A percentile compares a stretch with the other conserved stretches of the same genome.
phyloP scores from a whole-genome alignment of 2,113 vertebrate genomes.

The Spermophilus dauricus region DNA sequence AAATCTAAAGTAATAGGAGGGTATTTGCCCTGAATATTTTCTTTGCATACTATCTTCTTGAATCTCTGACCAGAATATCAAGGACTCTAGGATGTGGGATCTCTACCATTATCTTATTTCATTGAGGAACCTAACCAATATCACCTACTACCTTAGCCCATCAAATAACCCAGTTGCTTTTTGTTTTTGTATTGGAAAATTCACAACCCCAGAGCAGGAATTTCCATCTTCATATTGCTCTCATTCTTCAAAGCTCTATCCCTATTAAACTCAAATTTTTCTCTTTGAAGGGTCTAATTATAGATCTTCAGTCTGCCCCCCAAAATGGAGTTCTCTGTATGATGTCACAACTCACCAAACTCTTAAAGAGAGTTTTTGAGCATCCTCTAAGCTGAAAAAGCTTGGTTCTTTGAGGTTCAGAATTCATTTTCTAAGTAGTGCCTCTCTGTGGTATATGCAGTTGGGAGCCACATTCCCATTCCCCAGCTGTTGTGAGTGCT shows the following conservation, averaged over 20 bases:
- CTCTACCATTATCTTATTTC: neutral
- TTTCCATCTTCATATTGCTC: constrained; percentile 27
- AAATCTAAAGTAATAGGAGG: neutral
- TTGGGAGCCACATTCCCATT: neutral
- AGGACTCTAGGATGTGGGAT: neutral
- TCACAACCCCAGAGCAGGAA: neutral
- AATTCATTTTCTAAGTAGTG: constrained; percentile 23
- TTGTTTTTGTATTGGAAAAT: neutral
- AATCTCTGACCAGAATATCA: constrained; percentile 22
- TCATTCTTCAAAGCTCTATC: neutral
- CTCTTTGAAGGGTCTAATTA: neutral
- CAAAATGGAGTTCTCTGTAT: neutral
- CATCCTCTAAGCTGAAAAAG: neutral
- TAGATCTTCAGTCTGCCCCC: neutral
- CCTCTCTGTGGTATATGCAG: neutral
- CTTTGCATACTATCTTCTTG: neutral
- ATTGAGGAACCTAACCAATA: constrained; percentile 1
- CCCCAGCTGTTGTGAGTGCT: neutral
- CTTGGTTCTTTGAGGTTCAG: constrained; percentile 44
- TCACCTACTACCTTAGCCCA: neutral
- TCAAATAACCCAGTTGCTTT: neutral
- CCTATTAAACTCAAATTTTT: neutral
- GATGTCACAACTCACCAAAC: neutral
- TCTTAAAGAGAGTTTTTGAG: neutral
- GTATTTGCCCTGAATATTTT: neutral